Evolutionary conservation across 2,888 invertebrate species (phyloP).

Genomic region (Lathronympha strigana): DNA sequence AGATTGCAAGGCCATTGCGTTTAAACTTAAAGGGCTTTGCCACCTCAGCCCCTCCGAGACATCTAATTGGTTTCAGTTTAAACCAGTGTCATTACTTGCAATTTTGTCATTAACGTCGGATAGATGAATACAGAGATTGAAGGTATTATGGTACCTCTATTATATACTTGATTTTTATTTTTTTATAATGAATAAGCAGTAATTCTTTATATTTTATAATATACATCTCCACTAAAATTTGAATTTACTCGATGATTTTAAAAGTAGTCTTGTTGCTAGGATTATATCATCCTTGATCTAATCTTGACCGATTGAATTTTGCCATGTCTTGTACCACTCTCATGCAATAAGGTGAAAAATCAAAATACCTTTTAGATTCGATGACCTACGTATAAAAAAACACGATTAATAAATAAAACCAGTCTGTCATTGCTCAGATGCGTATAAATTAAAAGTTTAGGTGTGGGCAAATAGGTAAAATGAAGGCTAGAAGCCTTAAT

Average conservation of each 20-base stretch:
- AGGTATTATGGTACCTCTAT: background rate
- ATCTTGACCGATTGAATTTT: constrained; percentile 10
- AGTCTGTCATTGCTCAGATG: constrained; percentile 16
- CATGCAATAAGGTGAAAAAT: constrained; percentile 11
- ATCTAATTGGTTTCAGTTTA: constrained; percentile 7
- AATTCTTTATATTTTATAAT: no score
- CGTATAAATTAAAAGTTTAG: constrained; percentile 3
- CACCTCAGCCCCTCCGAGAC: constrained; percentile 21
- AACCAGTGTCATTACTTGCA: constrained; percentile 20
- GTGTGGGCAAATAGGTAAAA: constrained; percentile 14
- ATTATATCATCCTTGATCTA: no score
- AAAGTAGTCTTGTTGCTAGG: no score
- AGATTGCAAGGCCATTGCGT: constrained; percentile 66
- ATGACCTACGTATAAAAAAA: constrained; percentile 11
- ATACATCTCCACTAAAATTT: no score
- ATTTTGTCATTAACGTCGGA: constrained; percentile 10
- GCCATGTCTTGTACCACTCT: background rate
- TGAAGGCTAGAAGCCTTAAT: background rate
- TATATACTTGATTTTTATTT: background rate
- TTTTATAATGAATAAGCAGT: no score
- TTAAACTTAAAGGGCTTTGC: constrained; percentile 52
- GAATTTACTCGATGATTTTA: no score
- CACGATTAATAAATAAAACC: constrained; percentile 17
- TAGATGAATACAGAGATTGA: constrained; percentile 1
- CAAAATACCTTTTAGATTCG: background rate